phyloP scores from a whole-genome alignment of 2,797 vertebrate genomes.

The Percopsis omiscomaycus region DNA sequence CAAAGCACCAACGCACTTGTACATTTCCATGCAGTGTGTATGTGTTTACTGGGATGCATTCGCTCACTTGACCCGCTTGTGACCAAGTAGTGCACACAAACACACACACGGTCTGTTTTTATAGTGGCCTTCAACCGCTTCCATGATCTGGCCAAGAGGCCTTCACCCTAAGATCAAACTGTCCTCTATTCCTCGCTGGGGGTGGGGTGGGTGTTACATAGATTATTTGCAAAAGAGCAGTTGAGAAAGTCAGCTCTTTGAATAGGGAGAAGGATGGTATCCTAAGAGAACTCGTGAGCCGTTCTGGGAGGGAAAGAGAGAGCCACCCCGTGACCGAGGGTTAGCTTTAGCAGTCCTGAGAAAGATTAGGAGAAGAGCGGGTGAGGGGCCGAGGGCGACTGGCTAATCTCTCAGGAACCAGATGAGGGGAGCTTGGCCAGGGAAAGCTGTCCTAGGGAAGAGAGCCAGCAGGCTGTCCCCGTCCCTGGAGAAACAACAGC shows the following conservation, averaged over 20 bases:
- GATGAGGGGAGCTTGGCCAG: slow-evolving; percentile 6
- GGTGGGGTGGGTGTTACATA: not conserved
- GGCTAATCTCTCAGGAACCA: slow-evolving; percentile 19
- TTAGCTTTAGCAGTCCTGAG: not conserved
- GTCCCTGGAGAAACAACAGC: slow-evolving; percentile 74
- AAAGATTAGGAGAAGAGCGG: slow-evolving; percentile 4
- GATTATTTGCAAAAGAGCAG: slow-evolving; percentile 11
- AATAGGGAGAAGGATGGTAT: not conserved
- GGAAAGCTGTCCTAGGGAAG: slow-evolving; percentile 42
- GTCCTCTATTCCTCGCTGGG: too few species aligned
- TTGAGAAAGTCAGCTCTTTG: not conserved
- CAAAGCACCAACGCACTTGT: too few species aligned
- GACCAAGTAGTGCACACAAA: too few species aligned
- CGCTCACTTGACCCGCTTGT: too few species aligned
- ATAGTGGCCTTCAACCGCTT: too few species aligned
- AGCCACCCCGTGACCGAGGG: not conserved
- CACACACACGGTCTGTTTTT: too few species aligned
- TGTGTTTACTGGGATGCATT: too few species aligned
- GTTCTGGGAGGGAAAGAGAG: slow-evolving; percentile 17
- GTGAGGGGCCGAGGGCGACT: not conserved
- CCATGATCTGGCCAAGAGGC: too few species aligned
- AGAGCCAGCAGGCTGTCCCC: slow-evolving; percentile 38
- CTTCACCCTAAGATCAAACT: too few species aligned
- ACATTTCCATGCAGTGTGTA: too few species aligned
- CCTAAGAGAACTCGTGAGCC: not conserved